Evolutionary conservation across 1,140 invertebrate genomes (phyloP).

Genomic region (Mya arenaria): DNA sequence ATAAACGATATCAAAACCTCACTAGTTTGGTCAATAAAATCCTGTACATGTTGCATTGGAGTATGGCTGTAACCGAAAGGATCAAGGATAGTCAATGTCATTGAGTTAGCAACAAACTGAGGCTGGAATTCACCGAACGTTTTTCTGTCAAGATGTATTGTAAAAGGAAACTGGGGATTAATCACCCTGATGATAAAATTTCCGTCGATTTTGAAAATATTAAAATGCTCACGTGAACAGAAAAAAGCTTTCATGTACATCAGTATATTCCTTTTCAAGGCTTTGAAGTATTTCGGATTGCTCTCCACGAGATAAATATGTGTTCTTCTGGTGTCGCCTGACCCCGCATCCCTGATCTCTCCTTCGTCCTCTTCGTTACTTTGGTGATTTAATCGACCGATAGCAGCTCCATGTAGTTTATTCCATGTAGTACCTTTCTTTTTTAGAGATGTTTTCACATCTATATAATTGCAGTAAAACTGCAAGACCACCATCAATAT

Average conservation of each 20-base stretch:
- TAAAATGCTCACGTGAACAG: no score
- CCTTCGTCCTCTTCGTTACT: neutral
- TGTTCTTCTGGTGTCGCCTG: neutral
- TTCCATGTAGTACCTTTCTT: neutral
- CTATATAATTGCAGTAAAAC: neutral
- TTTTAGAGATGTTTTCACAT: neutral
- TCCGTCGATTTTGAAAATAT: neutral
- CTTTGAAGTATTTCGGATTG: no score
- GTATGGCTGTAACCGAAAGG: slow-evolving; percentile 19
- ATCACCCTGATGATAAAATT: neutral
- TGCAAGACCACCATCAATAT: slow-evolving; percentile 9
- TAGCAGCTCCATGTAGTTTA: neutral
- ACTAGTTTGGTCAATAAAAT: neutral
- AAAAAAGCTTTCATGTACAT: no score
- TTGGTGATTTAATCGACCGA: neutral
- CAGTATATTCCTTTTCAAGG: no score
- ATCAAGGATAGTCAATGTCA: neutral
- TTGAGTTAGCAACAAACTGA: neutral
- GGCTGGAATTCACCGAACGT: no score
- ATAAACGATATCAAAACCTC: slow-evolving; percentile 21
- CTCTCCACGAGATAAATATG: neutral
- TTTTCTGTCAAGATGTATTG: neutral
- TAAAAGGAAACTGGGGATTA: neutral
- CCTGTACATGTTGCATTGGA: neutral
- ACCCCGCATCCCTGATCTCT: neutral